These are phyloP conservation scores for Numenius arquata DNA, from an alignment of 2,113 vertebrate species.

Conservation along the genomic window DNA sequence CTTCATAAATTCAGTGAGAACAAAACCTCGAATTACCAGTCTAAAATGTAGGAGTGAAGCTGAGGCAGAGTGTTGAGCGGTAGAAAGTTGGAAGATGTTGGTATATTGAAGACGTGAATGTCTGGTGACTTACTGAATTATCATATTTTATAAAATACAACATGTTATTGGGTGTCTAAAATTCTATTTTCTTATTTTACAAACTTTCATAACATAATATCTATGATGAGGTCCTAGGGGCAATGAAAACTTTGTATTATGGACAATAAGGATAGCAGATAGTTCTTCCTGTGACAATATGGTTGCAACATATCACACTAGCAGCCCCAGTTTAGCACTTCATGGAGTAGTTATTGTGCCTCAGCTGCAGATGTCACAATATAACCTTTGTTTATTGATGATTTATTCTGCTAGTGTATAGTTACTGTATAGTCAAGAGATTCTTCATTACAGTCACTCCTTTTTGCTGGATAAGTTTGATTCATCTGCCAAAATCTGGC, in stretches of 20 bases:
- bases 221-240: not conserved
- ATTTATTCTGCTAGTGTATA: not conserved
- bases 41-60: not conserved
- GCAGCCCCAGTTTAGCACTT: not conserved
- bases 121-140: not conserved
- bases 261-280: not conserved
- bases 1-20: not conserved
- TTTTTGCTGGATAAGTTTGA: not conserved
- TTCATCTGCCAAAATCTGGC: not conserved
- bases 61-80: not conserved
- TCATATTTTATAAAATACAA: not conserved
- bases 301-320: not conserved
- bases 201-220: not conserved
- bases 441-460: not conserved
- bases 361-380: not conserved
- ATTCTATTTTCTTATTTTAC: not conserved
- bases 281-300: not conserved
- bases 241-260: not conserved
- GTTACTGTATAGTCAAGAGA: not conserved
- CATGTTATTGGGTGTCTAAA: not conserved
- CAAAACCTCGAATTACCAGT: not conserved
- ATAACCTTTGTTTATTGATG: not conserved
- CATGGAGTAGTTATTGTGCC: not conserved
- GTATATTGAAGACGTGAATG: not conserved
- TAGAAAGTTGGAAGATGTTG: not conserved